These are phyloP conservation scores for Apeltes quadracus DNA, from an alignment of 2,113 vertebrate genomes.

Conservation along the genomic window DNA sequence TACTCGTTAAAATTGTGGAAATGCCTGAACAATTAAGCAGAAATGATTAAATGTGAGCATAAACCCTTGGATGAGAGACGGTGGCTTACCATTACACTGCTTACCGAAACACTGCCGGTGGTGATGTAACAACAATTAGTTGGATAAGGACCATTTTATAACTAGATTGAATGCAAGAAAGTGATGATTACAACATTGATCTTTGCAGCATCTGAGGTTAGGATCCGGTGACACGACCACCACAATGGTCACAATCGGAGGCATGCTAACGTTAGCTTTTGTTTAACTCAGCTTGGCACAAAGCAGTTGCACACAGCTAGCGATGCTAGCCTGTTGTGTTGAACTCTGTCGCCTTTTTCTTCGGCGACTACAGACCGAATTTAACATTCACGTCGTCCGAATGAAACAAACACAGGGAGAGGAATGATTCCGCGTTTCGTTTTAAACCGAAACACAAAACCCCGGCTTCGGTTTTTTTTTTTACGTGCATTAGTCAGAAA, in stretches of 20 bases:
- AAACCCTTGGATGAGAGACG: slow-evolving; percentile 5
- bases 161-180: not conserved
- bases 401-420: not conserved
- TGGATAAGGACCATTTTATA: slow-evolving; percentile 8
- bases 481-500: not conserved
- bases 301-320: slow-evolving; percentile 72
- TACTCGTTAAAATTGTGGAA: slow-evolving; percentile 14
- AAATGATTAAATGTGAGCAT: not conserved
- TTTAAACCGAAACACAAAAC: rapidly evolving
- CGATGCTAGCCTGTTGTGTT: slow-evolving; percentile 75
- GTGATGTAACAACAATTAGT: not conserved
- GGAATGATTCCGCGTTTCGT: rapidly evolving
- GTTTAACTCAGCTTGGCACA: slow-evolving; percentile 74
- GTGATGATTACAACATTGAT: not conserved
- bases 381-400: not conserved
- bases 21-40: slow-evolving; percentile 1
- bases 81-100: not conserved
- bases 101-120: not conserved
- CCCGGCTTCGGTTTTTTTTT: not conserved
- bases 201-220: slow-evolving; percentile 24
- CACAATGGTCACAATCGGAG: slow-evolving; percentile 45
- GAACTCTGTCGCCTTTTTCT: slow-evolving; percentile 58
- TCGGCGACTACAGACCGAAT: slow-evolving; percentile 33
- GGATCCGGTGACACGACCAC: slow-evolving; percentile 43
- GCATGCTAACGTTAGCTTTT: slow-evolving; percentile 76